These are phyloP conservation scores for Heterotis niloticus DNA, from an alignment of 2,113 vertebrate genomes.

Conservation along the genomic window DNA sequence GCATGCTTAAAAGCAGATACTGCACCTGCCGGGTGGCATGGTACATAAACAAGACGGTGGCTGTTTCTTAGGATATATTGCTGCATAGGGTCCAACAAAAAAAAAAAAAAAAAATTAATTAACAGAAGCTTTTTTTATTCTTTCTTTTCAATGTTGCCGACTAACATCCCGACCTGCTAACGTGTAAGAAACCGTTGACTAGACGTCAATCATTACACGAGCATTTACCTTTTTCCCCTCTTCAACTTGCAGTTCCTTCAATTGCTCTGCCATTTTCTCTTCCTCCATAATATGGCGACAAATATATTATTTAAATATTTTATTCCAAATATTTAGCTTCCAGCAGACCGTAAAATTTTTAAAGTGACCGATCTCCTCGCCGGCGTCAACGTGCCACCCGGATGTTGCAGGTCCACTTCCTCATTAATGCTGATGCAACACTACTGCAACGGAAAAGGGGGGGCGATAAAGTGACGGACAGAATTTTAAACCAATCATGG, in stretches of 20 bases:
- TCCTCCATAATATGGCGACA: constrained; percentile 49
- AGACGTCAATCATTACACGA: not conserved
- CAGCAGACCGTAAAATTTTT: not conserved
- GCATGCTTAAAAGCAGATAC: too few relatives aligned
- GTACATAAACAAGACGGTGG: not conserved
- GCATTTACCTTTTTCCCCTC: constrained; percentile 56
- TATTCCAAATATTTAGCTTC: too few relatives aligned
- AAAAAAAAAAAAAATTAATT: not conserved
- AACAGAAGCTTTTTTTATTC: not conserved
- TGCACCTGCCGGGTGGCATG: too few relatives aligned
- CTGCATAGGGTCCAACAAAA: too few relatives aligned
- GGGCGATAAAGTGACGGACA: not conserved
- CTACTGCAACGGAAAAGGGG: constrained; percentile 20
- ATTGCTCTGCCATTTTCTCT: constrained; percentile 52
- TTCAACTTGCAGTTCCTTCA: constrained; percentile 57
- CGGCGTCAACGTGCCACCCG: constrained; percentile 19
- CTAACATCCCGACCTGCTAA: too few relatives aligned
- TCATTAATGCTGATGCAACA: constrained; percentile 43
- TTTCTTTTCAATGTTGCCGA: too few relatives aligned
- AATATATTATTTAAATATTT: not conserved
- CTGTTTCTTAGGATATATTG: too few relatives aligned
- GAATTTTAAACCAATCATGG: constrained; percentile 18
- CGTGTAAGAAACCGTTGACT: too few relatives aligned
- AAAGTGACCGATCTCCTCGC: not conserved
- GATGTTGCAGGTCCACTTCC: constrained; percentile 20